These are phyloP conservation scores for Sitta carolinensis DNA, from an alignment of 2,797 vertebrate genomes.

Conservation along the genomic window DNA sequence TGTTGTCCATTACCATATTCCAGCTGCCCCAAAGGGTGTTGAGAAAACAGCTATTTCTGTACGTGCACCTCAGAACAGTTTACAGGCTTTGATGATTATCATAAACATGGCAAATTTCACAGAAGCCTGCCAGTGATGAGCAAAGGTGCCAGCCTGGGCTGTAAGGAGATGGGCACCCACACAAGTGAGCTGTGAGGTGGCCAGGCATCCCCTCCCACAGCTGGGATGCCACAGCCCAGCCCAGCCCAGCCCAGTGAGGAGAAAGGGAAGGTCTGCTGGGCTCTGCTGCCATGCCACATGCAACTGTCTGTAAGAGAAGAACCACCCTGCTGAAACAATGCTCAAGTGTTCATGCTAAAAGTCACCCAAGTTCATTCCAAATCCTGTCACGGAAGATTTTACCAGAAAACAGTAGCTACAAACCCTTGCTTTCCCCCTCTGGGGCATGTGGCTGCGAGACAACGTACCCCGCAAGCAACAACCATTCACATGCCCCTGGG, in stretches of 20 bases:
- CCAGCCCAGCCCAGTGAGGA: background rate
- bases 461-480: background rate
- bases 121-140: background rate
- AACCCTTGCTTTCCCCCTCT: background rate
- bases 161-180: background rate
- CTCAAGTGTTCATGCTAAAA: background rate
- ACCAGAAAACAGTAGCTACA: background rate
- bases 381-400: background rate
- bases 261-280: accelerated
- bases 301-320: background rate
- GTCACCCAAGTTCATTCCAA: background rate
- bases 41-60: background rate
- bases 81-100: background rate
- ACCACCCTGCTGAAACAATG: background rate
- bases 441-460: background rate
- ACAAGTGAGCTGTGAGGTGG: accelerated
- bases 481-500: background rate
- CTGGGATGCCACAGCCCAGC: background rate
- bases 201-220: background rate
- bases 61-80: background rate
- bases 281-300: background rate
- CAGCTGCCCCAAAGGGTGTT: background rate
- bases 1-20: background rate
- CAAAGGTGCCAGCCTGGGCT: background rate
- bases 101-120: background rate